Percentiles rank a stretch among this genome's conserved stretches.
These are phyloP conservation scores for Eupithecia inturbata DNA, from an alignment of 2,888 invertebrate genomes.

Conservation along the genomic window DNA sequence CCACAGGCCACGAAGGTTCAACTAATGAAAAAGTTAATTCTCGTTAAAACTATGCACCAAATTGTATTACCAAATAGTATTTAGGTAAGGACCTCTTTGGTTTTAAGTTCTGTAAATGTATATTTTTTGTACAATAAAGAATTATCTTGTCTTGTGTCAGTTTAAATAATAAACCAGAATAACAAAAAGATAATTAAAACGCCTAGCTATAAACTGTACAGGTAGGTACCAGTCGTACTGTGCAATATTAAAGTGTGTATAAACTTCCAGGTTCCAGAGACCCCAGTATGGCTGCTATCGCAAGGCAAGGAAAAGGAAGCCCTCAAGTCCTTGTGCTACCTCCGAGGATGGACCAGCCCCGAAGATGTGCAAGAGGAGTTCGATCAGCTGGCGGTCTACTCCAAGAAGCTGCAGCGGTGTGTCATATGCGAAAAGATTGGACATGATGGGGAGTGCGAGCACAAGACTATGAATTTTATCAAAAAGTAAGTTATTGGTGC, in stretches of 20 bases:
- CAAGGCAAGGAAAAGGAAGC: constrained; percentile 80
- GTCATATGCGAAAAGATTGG: constrained; percentile 66
- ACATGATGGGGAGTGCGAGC: constrained; percentile 57
- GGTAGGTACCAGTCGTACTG: neutral
- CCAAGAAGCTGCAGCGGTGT: constrained; percentile 66
- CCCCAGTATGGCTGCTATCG: constrained; percentile 83
- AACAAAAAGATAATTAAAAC: neutral
- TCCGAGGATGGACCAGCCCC: constrained; percentile 81
- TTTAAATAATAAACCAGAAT: neutral
- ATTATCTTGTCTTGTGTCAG: neutral
- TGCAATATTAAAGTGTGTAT: neutral
- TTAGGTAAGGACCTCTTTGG: too few species aligned
- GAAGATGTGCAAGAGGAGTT: constrained; percentile 78
- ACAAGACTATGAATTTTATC: constrained; percentile 64
- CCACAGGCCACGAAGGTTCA: neutral
- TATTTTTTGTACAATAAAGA: too few species aligned
- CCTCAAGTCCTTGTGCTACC: constrained; percentile 78
- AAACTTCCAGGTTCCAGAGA: constrained; percentile 77
- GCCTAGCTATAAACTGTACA: neutral
- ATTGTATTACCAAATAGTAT: too few species aligned
- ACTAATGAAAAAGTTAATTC: neutral
- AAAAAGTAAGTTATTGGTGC: constrained; percentile 55
- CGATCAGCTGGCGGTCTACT: constrained; percentile 68
- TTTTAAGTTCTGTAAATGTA: too few species aligned
- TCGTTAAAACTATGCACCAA: neutral